phyloP scores from a whole-genome alignment of 2,888 invertebrate genomes.

The Oxytorus armatus region DNA sequence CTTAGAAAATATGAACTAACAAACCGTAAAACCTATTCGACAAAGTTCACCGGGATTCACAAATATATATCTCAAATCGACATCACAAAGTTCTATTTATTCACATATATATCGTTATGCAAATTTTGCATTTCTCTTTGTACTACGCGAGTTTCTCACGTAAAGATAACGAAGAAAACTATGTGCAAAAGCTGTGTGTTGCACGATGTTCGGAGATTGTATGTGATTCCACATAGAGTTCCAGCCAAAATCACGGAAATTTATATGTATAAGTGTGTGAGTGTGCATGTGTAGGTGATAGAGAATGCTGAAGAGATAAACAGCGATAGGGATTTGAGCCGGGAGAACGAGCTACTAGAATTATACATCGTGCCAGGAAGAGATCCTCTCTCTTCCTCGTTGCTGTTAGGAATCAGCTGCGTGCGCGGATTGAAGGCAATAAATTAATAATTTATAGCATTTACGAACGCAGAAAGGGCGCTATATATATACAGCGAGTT shows the following conservation, averaged over 20 bases:
- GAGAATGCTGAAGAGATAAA: constrained; percentile 24
- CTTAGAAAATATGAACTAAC: too few relatives aligned
- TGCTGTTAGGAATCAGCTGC: constrained; percentile 47
- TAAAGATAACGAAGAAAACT: constrained; percentile 41
- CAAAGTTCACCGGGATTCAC: neutral
- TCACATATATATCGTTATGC: constrained; percentile 15
- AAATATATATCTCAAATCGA: neutral
- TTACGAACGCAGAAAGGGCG: constrained; percentile 35
- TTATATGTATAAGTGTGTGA: neutral
- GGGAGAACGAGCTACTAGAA: constrained; percentile 17
- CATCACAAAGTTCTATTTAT: constrained; percentile 18
- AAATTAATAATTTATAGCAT: constrained; percentile 57
- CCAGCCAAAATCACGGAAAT: constrained; percentile 18
- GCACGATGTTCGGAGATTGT: neutral
- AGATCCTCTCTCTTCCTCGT: constrained; percentile 4
- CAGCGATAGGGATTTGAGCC: constrained; percentile 19
- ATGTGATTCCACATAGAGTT: constrained; percentile 2
- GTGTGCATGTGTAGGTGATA: neutral
- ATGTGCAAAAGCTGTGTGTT: constrained; percentile 5
- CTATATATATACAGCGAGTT: constrained; percentile 14
- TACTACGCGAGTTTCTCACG: constrained; percentile 39
- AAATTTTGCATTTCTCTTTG: constrained; percentile 1
- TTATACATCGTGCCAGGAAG: constrained; percentile 40
- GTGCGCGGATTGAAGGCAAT: constrained; percentile 53
- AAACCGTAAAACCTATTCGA: neutral